Base-by-base conservation (phyloP, 2,888 invertebrate genomes). In the Eupithecia insigniata region DNA sequence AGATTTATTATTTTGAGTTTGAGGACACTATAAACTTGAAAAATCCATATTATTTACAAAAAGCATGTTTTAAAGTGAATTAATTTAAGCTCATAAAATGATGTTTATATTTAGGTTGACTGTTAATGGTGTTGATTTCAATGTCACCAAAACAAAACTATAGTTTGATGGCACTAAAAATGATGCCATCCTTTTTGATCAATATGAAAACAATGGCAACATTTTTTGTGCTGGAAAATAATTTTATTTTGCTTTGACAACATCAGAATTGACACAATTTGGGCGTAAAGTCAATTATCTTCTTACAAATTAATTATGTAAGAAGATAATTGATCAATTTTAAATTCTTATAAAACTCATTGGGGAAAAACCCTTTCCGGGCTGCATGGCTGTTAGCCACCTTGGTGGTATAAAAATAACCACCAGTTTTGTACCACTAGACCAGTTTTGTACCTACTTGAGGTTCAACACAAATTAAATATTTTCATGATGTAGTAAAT, bases 1-100 rank as follows among this genome's bases (percentile, higher is more conserved):
- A 72, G 69, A 65, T 73, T 71, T 74, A 64, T 74, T 60, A 65
- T 74, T 69, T 67, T 74, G 69, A 60, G 69, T 71, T 67, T 69
- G 55, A 55, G 55, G 68, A 68, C 67, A 39, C 46, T 36, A 28
- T 66, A 58, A 55, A 66, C 34, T 66, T 69, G 32, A 67, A 64
- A 71, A 66, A 66, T 66, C 69, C 62, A 60, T 67, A 67, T 71
- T 74, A 69, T 71, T 74, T 71, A 74, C 68, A 71, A 60, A 68
- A 60, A 61, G 26, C 51, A 69, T 69, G 68, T 58, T 69, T 67
- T 39, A 28, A 43, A 70, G 22, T n/a, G 43, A 70, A 71, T 69
- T 22, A 65, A 66, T 46, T 69, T 34, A 34, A 26, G 26, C 34
- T 14, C 34, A 36, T 16, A 26, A 34, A 34, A 22, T 64, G 10